phyloP scores from a whole-genome alignment of 2,113 vertebrate species.

The Empidonax traillii region DNA sequence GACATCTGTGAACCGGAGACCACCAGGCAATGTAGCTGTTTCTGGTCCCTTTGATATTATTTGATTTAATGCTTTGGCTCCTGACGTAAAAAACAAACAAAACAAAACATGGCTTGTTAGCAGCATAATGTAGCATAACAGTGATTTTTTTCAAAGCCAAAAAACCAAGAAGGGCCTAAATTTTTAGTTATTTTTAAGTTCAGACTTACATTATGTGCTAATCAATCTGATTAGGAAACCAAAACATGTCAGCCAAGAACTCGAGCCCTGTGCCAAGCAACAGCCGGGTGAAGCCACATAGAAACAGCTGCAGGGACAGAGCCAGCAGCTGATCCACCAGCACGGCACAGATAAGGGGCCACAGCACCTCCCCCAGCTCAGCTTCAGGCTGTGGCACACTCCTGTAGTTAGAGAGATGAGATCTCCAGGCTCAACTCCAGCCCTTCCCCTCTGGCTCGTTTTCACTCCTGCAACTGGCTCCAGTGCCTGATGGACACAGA shows the following conservation, averaged over 20 bases:
- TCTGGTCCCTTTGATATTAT: background rate
- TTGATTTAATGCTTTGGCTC: background rate
- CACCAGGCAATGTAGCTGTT: background rate
- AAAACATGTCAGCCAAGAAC: background rate
- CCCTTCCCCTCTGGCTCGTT: background rate
- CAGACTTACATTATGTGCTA: background rate
- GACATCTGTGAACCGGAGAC: fast-evolving
- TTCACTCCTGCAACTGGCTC: fast-evolving
- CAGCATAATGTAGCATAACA: background rate
- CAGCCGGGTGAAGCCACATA: fast-evolving
- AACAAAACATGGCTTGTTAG: background rate
- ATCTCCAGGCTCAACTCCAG: background rate
- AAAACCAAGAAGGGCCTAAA: background rate
- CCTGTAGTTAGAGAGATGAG: background rate
- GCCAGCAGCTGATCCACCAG: background rate
- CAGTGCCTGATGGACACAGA: fast-evolving
- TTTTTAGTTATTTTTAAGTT: background rate
- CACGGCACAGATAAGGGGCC: background rate
- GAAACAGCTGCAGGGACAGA: background rate
- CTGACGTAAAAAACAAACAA: background rate
- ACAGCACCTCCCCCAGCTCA: background rate
- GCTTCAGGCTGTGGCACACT: fast-evolving
- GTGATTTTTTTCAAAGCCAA: background rate
- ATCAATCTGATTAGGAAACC: background rate
- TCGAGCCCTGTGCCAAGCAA: background rate